Percentiles rank a stretch among this genome's conserved stretches.
Conservation (phyloP, 2,888 invertebrate genomes). For the Nowickia ferox region DNA sequence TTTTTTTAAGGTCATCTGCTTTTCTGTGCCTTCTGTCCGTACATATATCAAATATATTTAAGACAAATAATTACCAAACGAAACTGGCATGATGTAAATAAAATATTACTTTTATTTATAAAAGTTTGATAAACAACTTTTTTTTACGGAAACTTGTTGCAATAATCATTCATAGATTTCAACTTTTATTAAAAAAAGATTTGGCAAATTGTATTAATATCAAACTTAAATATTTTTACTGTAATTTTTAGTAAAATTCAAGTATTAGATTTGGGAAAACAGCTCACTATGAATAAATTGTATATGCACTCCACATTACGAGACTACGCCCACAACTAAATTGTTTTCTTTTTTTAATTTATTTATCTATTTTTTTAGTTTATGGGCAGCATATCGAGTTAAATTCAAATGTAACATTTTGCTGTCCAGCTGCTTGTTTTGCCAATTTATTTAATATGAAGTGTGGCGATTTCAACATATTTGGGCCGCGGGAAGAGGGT, state of each 20-base stretch:
- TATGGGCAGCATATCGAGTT: not conserved
- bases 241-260: not conserved
- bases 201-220: not conserved
- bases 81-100: too few relatives aligned
- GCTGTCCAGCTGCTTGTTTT: conserved; percentile 54
- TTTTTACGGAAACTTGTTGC: too few relatives aligned
- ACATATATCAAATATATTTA: too few relatives aligned
- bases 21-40: too few relatives aligned
- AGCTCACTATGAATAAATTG: not conserved
- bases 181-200: too few relatives aligned
- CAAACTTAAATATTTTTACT: not conserved
- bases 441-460: conserved; percentile 42
- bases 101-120: too few relatives aligned
- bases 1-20: too few relatives aligned
- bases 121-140: too few relatives aligned
- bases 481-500: conserved; percentile 15
- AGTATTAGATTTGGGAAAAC: too few relatives aligned
- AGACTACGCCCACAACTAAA: not conserved
- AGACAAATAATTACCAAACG: too few relatives aligned
- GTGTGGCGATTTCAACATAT: conserved; percentile 25
- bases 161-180: too few relatives aligned
- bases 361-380: conserved; percentile 13
- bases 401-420: conserved; percentile 7
- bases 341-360: conserved; percentile 3
- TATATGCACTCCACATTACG: too few relatives aligned